Evolutionary conservation across 2,888 invertebrate genomes (phyloP).

Genomic region (Agriopis marginaria): DNA sequence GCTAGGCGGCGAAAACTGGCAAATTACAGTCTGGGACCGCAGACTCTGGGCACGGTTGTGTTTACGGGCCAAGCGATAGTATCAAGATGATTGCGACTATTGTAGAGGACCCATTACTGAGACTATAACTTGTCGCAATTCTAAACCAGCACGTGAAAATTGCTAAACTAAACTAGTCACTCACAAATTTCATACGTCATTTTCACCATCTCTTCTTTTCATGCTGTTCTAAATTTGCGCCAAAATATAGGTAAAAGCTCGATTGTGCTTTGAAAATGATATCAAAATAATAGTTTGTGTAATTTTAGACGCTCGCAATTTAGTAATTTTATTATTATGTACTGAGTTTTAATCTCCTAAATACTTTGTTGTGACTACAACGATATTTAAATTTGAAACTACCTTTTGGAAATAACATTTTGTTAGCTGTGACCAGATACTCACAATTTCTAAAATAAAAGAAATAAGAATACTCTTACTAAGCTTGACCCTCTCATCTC

Average conservation of each 20-base stretch:
- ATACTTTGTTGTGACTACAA: no score
- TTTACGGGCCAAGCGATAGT: slow-evolving; percentile 62
- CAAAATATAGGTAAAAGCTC: slow-evolving; percentile 51
- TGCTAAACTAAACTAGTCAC: background rate
- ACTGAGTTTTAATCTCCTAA: background rate
- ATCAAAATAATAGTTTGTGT: slow-evolving; percentile 25
- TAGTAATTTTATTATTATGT: slow-evolving; percentile 20
- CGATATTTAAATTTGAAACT: no score
- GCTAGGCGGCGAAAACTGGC: slow-evolving; percentile 80
- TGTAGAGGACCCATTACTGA: slow-evolving; percentile 68
- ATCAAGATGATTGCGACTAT: slow-evolving; percentile 70
- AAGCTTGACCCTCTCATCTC: slow-evolving; percentile 13
- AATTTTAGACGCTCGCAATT: slow-evolving; percentile 35
- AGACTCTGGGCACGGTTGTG: slow-evolving; percentile 67
- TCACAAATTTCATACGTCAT: background rate
- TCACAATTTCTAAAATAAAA: slow-evolving; percentile 1
- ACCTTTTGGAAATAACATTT: no score
- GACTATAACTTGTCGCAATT: slow-evolving; percentile 43
- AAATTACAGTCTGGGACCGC: slow-evolving; percentile 79
- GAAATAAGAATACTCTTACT: background rate
- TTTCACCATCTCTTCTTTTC: background rate
- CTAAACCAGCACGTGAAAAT: slow-evolving; percentile 5
- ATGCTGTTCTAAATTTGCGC: slow-evolving; percentile 20
- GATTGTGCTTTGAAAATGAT: slow-evolving; percentile 45
- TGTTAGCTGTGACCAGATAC: background rate